Evolutionary conservation across 1,140 invertebrate species (phyloP).

Genomic region (Papilio polyxenes): DNA sequence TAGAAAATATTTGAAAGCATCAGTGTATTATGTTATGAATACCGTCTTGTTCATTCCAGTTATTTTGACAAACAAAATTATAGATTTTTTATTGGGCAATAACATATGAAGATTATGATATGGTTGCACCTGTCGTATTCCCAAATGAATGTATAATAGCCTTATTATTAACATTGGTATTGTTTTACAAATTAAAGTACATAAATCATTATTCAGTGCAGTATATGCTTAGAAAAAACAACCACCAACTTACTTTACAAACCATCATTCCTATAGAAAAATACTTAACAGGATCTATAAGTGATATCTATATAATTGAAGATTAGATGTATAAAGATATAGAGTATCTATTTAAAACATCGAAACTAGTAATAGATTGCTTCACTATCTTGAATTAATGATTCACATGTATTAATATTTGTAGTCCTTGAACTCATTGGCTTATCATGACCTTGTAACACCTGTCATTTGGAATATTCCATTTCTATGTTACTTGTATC

Average conservation of each 20-base stretch:
- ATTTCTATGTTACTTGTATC: neutral
- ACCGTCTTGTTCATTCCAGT: too few relatives aligned
- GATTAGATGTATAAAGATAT: neutral
- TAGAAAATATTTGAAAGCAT: too few relatives aligned
- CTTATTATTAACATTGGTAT: constrained; percentile 34
- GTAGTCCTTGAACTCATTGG: constrained; percentile 21
- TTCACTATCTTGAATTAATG: constrained; percentile 28
- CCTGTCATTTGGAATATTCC: neutral
- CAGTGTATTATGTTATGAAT: too few relatives aligned
- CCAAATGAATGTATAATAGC: neutral
- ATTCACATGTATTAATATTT: constrained; percentile 37
- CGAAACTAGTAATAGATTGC: neutral
- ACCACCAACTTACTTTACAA: too few relatives aligned
- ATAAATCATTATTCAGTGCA: neutral
- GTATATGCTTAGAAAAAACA: too few relatives aligned
- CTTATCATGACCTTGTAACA: neutral
- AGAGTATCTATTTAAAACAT: neutral
- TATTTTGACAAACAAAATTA: too few relatives aligned
- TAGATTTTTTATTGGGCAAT: too few relatives aligned
- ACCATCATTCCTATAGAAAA: too few relatives aligned
- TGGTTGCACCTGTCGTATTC: too few relatives aligned
- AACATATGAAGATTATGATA: too few relatives aligned
- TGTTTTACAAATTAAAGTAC: neutral
- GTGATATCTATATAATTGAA: neutral
- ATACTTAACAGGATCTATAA: neutral